Evolutionary conservation across 2,888 invertebrate genomes (phyloP).

Genomic region (Drosophila villosipedis): DNA sequence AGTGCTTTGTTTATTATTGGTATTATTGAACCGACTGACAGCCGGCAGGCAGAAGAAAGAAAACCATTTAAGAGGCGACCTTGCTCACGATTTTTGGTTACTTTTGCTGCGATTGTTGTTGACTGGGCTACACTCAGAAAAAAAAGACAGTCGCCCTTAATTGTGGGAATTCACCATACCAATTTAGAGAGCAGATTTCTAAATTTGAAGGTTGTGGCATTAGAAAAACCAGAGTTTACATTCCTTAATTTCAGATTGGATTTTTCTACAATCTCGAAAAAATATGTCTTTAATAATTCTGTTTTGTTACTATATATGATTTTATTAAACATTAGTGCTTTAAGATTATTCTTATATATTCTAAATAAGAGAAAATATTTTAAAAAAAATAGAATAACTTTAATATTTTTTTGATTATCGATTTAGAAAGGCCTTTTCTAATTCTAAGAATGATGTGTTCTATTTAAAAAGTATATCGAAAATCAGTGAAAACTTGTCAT

Average conservation of each 20-base stretch:
- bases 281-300: background rate
- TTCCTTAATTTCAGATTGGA: background rate
- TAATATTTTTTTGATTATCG: background rate
- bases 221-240: background rate
- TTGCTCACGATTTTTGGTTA: constrained; percentile 48
- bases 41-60: constrained; percentile 49
- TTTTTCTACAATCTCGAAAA: background rate
- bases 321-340: background rate
- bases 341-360: background rate
- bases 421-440: background rate
- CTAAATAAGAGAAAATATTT: too few relatives aligned
- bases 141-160: background rate
- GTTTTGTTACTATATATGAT: too few relatives aligned
- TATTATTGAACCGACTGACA: constrained; percentile 20
- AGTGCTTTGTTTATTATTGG: constrained; percentile 14
- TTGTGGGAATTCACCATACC: background rate
- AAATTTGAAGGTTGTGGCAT: background rate
- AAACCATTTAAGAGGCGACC: constrained; percentile 50
- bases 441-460: rapidly evolving
- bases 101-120: constrained; percentile 3
- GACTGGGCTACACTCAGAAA: background rate
- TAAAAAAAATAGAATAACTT: too few relatives aligned
- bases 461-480: too few relatives aligned
- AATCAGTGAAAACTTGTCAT: background rate
- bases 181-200: background rate